These are phyloP conservation scores for Xenentodon cancila DNA, from an alignment of 2,797 vertebrate genomes.

Conservation along the genomic window DNA sequence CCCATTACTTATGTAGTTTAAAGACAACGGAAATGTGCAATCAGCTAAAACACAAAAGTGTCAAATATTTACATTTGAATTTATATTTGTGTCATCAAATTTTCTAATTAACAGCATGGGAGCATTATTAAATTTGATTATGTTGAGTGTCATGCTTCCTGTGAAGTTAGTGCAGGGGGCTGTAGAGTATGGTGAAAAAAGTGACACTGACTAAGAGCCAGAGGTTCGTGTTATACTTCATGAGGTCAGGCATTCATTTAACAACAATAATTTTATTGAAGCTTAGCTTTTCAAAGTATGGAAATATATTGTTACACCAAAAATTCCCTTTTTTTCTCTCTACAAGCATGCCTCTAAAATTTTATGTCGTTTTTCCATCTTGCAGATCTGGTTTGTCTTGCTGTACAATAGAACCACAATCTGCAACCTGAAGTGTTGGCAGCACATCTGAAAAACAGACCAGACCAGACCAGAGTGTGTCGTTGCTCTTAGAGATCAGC, in stretches of 20 bases:
- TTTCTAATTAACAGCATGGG: not conserved
- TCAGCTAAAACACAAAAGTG: not conserved
- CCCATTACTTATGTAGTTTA: too few species aligned
- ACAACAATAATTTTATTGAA: slow-evolving; percentile 11
- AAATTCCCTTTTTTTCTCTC: not conserved
- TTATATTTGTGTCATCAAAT: not conserved
- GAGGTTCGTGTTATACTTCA: slow-evolving; percentile 25
- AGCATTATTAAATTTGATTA: slow-evolving; percentile 2
- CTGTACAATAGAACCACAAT: slow-evolving; percentile 18
- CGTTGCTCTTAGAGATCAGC: slow-evolving; percentile 5
- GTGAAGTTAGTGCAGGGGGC: slow-evolving; percentile 2
- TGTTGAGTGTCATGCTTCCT: slow-evolving; percentile 7
- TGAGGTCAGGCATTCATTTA: slow-evolving; percentile 42
- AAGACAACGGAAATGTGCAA: not conserved
- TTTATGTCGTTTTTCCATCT: slow-evolving; percentile 35
- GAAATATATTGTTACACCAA: slow-evolving; percentile 16
- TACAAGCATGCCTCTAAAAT: slow-evolving; percentile 19
- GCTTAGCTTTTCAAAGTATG: slow-evolving; percentile 19
- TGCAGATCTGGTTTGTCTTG: slow-evolving; percentile 41
- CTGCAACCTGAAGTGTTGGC: slow-evolving; percentile 13
- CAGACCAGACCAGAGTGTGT: slow-evolving; percentile 5
- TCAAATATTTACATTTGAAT: too few species aligned
- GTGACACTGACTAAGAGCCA: slow-evolving; percentile 37
- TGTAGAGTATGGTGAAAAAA: slow-evolving; percentile 17
- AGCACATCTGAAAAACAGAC: slow-evolving; percentile 5